phyloP scores from a whole-genome alignment of 2,888 invertebrate genomes.

The Zaprionus obscuricornis region DNA sequence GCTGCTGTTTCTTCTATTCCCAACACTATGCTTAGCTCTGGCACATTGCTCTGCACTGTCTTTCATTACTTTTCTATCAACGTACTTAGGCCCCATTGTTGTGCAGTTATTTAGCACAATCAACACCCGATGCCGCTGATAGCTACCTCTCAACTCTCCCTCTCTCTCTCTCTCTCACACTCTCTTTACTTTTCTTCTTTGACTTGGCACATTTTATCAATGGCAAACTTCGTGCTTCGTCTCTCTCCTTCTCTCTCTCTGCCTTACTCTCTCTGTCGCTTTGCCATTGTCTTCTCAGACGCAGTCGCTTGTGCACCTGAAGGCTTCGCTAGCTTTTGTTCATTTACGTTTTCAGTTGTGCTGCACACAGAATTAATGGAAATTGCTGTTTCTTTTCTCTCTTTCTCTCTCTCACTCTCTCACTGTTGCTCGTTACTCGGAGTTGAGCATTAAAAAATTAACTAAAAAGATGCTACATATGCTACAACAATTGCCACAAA shows the following conservation, averaged over 20 bases:
- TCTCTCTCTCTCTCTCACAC: not conserved
- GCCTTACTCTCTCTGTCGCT: not conserved
- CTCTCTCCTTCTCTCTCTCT: not conserved
- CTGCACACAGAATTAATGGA: conserved; percentile 70
- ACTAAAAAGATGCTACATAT: conserved; percentile 1
- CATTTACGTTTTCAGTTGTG: conserved; percentile 61
- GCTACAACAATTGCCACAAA: not conserved
- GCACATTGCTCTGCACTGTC: conserved; percentile 28
- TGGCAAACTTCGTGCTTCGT: conserved; percentile 47
- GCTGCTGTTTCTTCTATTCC: conserved; percentile 1
- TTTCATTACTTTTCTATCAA: conserved; percentile 78
- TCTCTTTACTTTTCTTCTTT: conserved; percentile 24
- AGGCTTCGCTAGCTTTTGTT: conserved; percentile 57
- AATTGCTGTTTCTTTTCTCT: no score
- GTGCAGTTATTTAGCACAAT: conserved; percentile 76
- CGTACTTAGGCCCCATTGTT: conserved; percentile 75
- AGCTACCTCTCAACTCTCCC: conserved; percentile 19
- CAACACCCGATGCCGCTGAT: conserved; percentile 72
- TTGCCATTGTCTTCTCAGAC: not conserved
- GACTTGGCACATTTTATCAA: conserved; percentile 61
- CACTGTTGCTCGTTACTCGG: not conserved
- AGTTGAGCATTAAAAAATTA: conserved; percentile 37
- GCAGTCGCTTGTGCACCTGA: conserved; percentile 42
- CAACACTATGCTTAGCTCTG: conserved; percentile 19
- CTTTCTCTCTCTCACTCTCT: no score